Evolutionary conservation across 2,888 invertebrate genomes (phyloP), one percentile per base, ranked within the genome.

Genomic region (Asteroscopus sphinx): DNA sequence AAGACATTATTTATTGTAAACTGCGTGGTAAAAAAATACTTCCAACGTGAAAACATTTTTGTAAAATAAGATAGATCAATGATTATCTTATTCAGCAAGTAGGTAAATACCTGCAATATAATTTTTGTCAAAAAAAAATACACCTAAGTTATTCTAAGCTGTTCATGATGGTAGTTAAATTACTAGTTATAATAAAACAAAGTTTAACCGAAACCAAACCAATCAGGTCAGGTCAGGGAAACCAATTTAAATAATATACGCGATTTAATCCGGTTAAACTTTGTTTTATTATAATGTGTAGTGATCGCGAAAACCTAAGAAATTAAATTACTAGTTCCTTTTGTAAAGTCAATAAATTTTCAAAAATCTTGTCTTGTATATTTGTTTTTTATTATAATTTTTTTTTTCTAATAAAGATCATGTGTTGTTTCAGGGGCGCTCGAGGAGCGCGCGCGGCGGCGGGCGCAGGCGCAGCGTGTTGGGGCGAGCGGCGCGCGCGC

Each of bases 401-500:
- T n/a, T 28, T 21, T 4, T 46, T 4, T 28, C 6, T 58, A 25
- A 48, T 8, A 21, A 21, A 16, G 3, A 40, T 47, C 28, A 6
- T 16, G 25, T 66, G 2, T 78, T 68, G 53, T 76, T 57, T 0
- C 82, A 92, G 92, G 82, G 83, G 89, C 74, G 89, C 82, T 55
- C 72, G 79, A n/a, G 69, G 82, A 36, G 85, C 79, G 71, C 82
- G 87, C 62, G 84, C 82, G 61, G 87, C 83, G 67, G 86, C 83
- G 65, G 80, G 84, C 37, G 86, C 79, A 69, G 76, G 75, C 68
- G 73, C 75, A 49, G 76, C 76, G 71, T 76, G 82, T 70, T 81
- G 85, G 81, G 79, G 83, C 36, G 79, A 76, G 62, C 83, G 87
- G 72, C 90, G 92, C 82, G 77, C 87, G 75, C 89, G 89, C 85